These are phyloP conservation scores for Hydrolagus colliei DNA, from an alignment of 2,797 vertebrate species.

Conservation along the genomic window DNA sequence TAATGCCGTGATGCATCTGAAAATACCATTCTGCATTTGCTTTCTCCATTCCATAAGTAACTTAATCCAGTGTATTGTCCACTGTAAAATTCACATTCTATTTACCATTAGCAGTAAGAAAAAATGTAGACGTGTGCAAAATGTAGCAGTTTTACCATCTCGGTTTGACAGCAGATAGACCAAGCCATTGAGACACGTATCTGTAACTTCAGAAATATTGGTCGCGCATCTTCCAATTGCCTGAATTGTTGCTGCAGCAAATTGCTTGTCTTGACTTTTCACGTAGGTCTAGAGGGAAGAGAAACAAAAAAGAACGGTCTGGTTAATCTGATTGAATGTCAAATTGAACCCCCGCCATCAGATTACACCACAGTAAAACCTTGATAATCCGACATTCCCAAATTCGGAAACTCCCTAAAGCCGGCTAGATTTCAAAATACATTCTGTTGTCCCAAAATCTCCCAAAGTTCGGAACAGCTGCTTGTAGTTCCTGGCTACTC, in stretches of 20 bases:
- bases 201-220: constrained; percentile 84
- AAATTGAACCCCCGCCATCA: background rate
- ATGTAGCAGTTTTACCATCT: constrained; percentile 66
- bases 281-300: constrained; percentile 78
- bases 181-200: constrained; percentile 86
- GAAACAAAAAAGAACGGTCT: background rate
- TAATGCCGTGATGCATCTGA: no score
- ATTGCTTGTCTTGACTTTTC: constrained; percentile 92
- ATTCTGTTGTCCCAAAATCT: no score
- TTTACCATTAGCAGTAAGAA: background rate
- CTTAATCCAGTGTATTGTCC: no score
- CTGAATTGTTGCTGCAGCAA: constrained; percentile 90
- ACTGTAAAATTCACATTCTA: background rate
- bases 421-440: no score
- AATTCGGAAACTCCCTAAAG: background rate
- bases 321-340: background rate
- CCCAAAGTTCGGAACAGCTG: no score
- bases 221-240: constrained; percentile 91
- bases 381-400: no score
- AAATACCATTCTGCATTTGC: no score
- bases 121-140: background rate
- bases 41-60: no score
- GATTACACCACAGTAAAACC: background rate
- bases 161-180: constrained; percentile 89
- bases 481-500: no score